phyloP scores from a whole-genome alignment of 1,140 invertebrate species.

The Papilio polytes region DNA sequence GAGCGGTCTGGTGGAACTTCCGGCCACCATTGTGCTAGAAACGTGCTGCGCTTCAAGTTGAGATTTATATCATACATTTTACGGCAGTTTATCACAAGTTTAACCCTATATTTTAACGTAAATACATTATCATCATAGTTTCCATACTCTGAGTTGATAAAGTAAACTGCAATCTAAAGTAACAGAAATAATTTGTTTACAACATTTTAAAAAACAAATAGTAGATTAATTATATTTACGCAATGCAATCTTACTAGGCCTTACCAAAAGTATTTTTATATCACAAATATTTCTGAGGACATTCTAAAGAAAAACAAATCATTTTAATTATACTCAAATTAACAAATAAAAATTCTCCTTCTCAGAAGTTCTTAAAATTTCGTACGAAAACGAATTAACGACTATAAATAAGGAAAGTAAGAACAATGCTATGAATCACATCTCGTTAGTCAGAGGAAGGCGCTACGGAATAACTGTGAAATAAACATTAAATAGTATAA shows the following conservation, averaged over 20 bases:
- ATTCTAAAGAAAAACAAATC: neutral
- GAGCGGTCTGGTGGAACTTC: constrained; percentile 21
- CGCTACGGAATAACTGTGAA: constrained; percentile 14
- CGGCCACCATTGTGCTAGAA: constrained; percentile 25
- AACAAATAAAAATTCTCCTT: neutral
- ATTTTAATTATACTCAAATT: neutral
- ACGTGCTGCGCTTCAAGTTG: constrained; percentile 21
- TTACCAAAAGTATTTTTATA: too few species aligned
- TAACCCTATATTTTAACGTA: neutral
- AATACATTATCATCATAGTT: neutral
- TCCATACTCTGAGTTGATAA: neutral
- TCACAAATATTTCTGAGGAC: too few species aligned
- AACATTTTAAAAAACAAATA: too few species aligned
- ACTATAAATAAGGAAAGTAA: constrained; percentile 24
- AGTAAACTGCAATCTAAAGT: neutral
- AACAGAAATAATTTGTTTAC: too few species aligned
- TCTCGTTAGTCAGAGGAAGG: constrained; percentile 13
- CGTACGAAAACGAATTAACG: neutral
- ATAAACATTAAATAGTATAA: neutral
- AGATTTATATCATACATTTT: constrained; percentile 14
- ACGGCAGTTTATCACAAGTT: neutral
- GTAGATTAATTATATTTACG: too few species aligned
- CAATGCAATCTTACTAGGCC: too few species aligned
- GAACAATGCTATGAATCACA: constrained; percentile 2
- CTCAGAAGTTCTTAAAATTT: neutral